Evolutionary conservation across 2,113 vertebrate genomes (phyloP).

Genomic region (Oceanodroma tethys): DNA sequence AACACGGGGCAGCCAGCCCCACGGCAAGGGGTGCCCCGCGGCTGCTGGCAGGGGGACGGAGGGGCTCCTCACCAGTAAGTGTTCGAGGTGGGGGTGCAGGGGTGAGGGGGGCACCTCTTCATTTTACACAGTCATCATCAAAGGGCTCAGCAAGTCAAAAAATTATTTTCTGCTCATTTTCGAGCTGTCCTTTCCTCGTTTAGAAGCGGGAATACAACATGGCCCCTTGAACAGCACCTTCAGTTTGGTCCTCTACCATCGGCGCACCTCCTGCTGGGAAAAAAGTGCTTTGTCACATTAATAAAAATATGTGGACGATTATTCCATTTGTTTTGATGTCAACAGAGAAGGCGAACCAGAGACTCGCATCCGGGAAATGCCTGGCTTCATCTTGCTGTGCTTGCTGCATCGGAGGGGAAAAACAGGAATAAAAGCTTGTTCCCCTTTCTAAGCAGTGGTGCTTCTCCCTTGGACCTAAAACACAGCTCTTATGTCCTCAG

Average conservation of each 20-base stretch:
- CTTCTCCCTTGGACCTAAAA: neutral
- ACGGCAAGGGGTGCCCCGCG: accelerated
- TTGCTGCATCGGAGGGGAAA: neutral
- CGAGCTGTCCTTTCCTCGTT: accelerated
- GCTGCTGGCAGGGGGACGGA: neutral
- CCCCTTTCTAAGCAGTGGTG: neutral
- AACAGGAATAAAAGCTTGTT: neutral
- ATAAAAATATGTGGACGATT: neutral
- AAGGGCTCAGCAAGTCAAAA: neutral
- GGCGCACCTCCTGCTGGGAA: neutral
- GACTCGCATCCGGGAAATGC: neutral
- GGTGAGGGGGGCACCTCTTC: neutral
- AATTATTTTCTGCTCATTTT: neutral
- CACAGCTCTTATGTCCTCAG: neutral
- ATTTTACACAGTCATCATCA: accelerated
- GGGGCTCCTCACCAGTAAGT: neutral
- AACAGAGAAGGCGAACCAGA: neutral
- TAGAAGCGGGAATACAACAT: neutral
- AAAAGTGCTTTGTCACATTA: neutral
- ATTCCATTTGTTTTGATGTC: neutral
- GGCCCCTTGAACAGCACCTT: neutral
- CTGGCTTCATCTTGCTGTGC: neutral
- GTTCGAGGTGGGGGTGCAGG: neutral
- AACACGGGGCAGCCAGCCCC: neutral
- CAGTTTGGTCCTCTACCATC: neutral